A percentile compares a stretch with the other conserved stretches of the same genome.
phyloP scores from a whole-genome alignment of 53 echinoderm and acorn worm species.

The Zoroaster sp. region DNA sequence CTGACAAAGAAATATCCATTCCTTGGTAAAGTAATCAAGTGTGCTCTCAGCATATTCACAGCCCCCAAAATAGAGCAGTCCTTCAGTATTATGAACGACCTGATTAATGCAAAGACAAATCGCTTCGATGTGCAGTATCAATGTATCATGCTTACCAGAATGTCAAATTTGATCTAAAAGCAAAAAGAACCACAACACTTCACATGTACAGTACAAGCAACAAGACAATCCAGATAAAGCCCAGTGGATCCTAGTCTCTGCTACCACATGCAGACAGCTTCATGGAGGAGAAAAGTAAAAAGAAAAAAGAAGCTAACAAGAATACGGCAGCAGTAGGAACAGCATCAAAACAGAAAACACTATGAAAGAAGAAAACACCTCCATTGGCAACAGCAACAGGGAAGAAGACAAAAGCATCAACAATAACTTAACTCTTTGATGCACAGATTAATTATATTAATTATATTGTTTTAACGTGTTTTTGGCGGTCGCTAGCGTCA shows the following conservation, averaged over 20 bases:
- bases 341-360: too few species aligned
- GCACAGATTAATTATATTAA: too few species aligned
- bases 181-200: neutral
- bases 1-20: constrained; percentile 14
- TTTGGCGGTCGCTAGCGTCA: too few species aligned
- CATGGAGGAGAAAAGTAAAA: constrained; percentile 21
- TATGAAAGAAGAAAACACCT: too few species aligned
- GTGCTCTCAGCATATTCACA: constrained; percentile 16
- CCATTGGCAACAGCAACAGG: too few species aligned
- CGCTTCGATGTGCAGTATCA: neutral
- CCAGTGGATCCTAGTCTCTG: constrained; percentile 13
- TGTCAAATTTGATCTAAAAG: constrained; percentile 21
- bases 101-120: constrained; percentile 20
- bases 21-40: constrained; percentile 21
- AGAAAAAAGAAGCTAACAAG: neutral
- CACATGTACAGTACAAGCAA: neutral
- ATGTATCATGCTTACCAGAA: constrained; percentile 15
- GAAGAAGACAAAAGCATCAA: too few species aligned
- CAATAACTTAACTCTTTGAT: too few species aligned
- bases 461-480: too few species aligned
- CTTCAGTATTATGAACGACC: constrained; percentile 9
- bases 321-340: too few species aligned
- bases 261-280: constrained; percentile 31
- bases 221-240: neutral
- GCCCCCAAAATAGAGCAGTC: constrained; percentile 18